phyloP scores from a whole-genome alignment of 2,888 invertebrate species.

The Agrochola lota region DNA sequence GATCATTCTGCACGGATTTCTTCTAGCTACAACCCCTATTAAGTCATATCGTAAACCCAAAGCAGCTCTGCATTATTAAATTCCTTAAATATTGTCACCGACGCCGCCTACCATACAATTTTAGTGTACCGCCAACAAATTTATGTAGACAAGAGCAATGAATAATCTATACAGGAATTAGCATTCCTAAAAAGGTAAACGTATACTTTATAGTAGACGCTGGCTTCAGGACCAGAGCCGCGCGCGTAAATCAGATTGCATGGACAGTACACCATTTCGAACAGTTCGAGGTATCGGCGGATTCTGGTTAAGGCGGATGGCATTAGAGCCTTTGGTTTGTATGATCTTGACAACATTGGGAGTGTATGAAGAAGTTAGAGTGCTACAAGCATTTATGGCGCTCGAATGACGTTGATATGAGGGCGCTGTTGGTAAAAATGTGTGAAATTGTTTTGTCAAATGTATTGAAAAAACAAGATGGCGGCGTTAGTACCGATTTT shows the following conservation, averaged over 20 bases:
- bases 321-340: conserved; percentile 33
- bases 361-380: neutral
- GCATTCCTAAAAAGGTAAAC: conserved; percentile 85
- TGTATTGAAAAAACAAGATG: neutral
- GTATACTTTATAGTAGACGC: conserved; percentile 78
- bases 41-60: conserved; percentile 15
- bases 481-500: neutral
- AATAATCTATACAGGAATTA: conserved; percentile 82
- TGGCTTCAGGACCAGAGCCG: conserved; percentile 77
- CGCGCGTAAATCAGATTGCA: conserved; percentile 87
- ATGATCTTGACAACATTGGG: neutral
- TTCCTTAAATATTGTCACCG: conserved; percentile 60
- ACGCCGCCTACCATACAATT: conserved; percentile 57
- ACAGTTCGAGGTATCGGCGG: conserved; percentile 76
- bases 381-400: too few relatives aligned
- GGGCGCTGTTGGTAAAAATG: too few relatives aligned
- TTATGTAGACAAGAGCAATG: conserved; percentile 75
- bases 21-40: conserved; percentile 3
- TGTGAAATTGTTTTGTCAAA: neutral
- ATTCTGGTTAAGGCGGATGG: conserved; percentile 59
- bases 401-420: neutral
- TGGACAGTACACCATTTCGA: conserved; percentile 84
- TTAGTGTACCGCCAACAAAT: conserved; percentile 67
- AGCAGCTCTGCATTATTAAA: conserved; percentile 51
- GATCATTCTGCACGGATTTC: conserved; percentile 10